These are phyloP conservation scores for Caenorhabditis imperialis DNA, from an alignment of 2,888 invertebrate genomes.

Conservation along the genomic window DNA sequence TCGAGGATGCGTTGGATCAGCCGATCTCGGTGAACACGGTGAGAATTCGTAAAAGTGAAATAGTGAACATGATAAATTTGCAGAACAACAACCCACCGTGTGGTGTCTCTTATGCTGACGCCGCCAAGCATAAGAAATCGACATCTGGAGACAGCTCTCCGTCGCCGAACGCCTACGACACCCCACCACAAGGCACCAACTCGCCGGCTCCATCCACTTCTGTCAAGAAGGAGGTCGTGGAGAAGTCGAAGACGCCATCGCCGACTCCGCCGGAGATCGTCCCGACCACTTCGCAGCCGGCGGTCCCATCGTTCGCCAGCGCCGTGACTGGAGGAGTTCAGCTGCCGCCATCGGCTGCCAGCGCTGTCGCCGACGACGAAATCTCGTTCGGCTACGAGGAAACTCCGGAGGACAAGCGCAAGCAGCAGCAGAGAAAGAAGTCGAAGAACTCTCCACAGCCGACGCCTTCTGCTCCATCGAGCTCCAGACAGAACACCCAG, in stretches of 20 bases:
- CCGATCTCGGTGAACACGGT: background rate
- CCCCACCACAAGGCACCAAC: background rate
- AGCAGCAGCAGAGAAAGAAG: conserved; percentile 8
- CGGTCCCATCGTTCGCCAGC: background rate
- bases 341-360: conserved; percentile 18
- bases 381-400: conserved; percentile 43
- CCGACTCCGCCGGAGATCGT: no score
- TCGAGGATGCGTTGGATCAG: no score
- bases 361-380: conserved; percentile 3
- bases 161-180: conserved; percentile 23
- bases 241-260: background rate
- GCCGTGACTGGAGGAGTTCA: conserved; percentile 23
- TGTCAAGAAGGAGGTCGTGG: background rate
- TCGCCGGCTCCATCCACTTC: conserved; percentile 20
- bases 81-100: conserved; percentile 8
- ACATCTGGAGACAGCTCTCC: conserved; percentile 48
- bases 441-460: background rate
- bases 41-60: no score
- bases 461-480: background rate
- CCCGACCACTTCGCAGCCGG: background rate
- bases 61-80: no score
- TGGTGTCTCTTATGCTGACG: conserved; percentile 57
- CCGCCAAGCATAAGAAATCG: conserved; percentile 41
- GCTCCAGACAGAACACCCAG: background rate
- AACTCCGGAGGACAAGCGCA: conserved; percentile 22